Percentiles rank a stretch among this genome's conserved stretches.
Evolutionary conservation across 1,140 invertebrate genomes (phyloP).

Genomic region (Apis cerana): DNA sequence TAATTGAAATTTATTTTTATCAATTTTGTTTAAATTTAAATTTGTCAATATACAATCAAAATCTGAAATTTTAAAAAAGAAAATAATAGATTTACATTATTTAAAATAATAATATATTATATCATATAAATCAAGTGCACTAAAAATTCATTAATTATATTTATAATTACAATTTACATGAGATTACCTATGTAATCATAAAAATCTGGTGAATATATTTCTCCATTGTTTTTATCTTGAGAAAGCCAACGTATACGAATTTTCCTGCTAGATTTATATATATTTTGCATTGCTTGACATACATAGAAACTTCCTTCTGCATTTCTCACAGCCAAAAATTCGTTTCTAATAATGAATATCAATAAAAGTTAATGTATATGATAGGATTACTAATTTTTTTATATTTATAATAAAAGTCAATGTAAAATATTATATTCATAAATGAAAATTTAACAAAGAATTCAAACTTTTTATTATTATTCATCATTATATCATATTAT

Average conservation of each 20-base stretch:
- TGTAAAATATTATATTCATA: slow-evolving; percentile 29
- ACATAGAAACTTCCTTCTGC: slow-evolving; percentile 94
- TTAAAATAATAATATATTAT: background rate
- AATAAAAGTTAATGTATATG: slow-evolving; percentile 43
- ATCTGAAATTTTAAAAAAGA: slow-evolving; percentile 83
- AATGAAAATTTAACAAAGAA: slow-evolving; percentile 38
- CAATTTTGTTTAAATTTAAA: slow-evolving; percentile 88
- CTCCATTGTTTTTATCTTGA: slow-evolving; percentile 85
- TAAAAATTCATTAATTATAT: background rate
- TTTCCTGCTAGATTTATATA: slow-evolving; percentile 90
- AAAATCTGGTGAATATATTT: slow-evolving; percentile 94
- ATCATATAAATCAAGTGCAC: background rate
- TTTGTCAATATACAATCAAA: slow-evolving; percentile 95
- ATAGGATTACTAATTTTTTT: background rate
- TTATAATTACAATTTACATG: slow-evolving; percentile 6
- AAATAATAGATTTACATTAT: background rate
- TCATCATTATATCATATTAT: slow-evolving; percentile 16
- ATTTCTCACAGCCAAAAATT: slow-evolving; percentile 95
- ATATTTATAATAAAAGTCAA: slow-evolving; percentile 4
- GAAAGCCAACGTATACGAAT: slow-evolving; percentile 95
- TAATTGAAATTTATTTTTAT: slow-evolving; percentile 87
- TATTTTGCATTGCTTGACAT: slow-evolving; percentile 95
- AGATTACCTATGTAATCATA: slow-evolving; percentile 90
- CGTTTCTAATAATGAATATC: slow-evolving; percentile 84
- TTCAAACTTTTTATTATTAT: slow-evolving; percentile 25